Percentiles rank a stretch among this genome's conserved stretches.
phyloP scores from a whole-genome alignment of 2,888 invertebrate species.

The Rhodophaea formosa region DNA sequence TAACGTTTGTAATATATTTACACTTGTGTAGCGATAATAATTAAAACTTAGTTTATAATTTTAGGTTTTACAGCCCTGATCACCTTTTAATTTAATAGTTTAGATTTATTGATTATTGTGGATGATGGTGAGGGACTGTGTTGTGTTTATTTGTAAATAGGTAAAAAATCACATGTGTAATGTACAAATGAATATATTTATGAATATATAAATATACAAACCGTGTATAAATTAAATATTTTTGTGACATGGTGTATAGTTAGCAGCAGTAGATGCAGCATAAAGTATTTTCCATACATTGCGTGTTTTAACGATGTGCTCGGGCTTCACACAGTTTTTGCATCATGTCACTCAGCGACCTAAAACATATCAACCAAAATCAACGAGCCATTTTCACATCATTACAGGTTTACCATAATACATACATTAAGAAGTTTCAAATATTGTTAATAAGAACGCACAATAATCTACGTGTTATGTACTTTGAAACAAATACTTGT shows the following conservation, averaged over 20 bases:
- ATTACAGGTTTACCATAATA: constrained; percentile 43
- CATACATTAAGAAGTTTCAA: constrained; percentile 26
- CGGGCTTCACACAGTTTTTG: constrained; percentile 70
- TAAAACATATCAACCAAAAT: constrained; percentile 67
- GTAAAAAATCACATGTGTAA: constrained; percentile 65
- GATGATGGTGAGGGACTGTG: constrained; percentile 58
- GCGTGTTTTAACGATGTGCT: constrained; percentile 49
- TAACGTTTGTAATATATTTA: constrained; percentile 18
- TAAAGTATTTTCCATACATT: constrained; percentile 62
- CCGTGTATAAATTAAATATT: constrained; percentile 65
- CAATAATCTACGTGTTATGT: constrained; percentile 39
- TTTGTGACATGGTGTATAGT: constrained; percentile 76
- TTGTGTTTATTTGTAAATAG: constrained; percentile 74
- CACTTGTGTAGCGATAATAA: constrained; percentile 18
- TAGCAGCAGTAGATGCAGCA: constrained; percentile 50
- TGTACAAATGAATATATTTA: constrained; percentile 77
- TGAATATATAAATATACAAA: constrained; percentile 64
- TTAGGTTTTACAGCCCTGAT: constrained; percentile 68
- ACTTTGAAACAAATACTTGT: constrained; percentile 5
- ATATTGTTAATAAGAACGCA: constrained; percentile 52
- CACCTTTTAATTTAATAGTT: constrained; percentile 45
- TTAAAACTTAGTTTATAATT: constrained; percentile 41
- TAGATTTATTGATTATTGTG: constrained; percentile 52
- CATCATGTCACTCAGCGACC: constrained; percentile 64
- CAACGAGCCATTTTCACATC: constrained; percentile 38